Base-by-base conservation (phyloP, 1,140 invertebrate genomes). In the Tachypleus tridentatus region DNA sequence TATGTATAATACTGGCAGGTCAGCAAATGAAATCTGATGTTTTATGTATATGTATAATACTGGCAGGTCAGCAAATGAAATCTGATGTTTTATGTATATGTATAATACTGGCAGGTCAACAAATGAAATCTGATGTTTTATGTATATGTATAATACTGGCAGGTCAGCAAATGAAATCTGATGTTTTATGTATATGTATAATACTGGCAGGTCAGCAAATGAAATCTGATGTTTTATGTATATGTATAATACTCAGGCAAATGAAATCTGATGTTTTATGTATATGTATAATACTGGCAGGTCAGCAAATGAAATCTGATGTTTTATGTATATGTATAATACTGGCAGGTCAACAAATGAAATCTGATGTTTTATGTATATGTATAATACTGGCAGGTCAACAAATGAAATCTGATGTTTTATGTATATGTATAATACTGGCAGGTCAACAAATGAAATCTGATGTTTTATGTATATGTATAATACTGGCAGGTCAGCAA, bases 381-480 rank as follows among this genome's bases (percentile, higher is more conserved):
- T 60, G 5, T 52, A 47, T 65, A 60, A 51, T 10, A 56, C 11
- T 54, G 50, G 49, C 58, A 50, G 49, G 5, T 29, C 60, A 59
- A 51, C 54, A n/a, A 63, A 60, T 29, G 29, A 29, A 29, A 29
- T n/a, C n/a, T n/a, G n/a, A 62, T 49, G 63, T 5, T 67, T 11
- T 29, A 29, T 29, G 29, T 29, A 29, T 29, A 7, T 60, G 5
- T 52, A 47, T 65, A 60, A 51, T 10, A 56, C 11, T 54, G 50
- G 49, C 58, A 50, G 49, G 5, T 29, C 60, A 59, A 51, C 54
- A n/a, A 63, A 60, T 29, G 29, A 29, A 29, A 29, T n/a, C n/a
- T n/a, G n/a, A 62, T 49, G 63, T 5, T 67, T 11, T 29, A 29
- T 29, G 29, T 29, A 29, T 29, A 7, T 60, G 5, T 52, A 47